Percentiles rank a stretch among this genome's conserved stretches.
Evolutionary conservation across 2,888 invertebrate genomes (phyloP).

Genomic region (Caenorhabditis sp.): DNA sequence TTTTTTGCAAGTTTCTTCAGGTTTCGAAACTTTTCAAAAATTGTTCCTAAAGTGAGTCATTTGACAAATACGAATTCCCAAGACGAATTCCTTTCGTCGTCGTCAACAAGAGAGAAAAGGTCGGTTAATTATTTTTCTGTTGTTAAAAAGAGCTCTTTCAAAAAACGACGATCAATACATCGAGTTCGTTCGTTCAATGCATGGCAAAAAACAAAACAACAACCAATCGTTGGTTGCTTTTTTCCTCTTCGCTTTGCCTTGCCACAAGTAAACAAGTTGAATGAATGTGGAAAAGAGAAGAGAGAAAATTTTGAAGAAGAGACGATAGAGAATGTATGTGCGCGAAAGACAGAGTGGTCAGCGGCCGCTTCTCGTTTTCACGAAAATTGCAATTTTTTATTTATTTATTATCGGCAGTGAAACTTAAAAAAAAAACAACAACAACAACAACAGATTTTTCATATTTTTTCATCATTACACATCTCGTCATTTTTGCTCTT

Average conservation of each 20-base stretch:
- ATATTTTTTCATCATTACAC: no score
- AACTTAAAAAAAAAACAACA: not conserved
- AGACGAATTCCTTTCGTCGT: not conserved
- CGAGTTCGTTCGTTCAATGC: not conserved
- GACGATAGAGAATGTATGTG: constrained; percentile 8
- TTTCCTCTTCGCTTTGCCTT: constrained; percentile 12
- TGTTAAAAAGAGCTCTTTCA: not conserved
- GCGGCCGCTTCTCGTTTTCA: not conserved
- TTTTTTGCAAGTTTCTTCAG: not conserved
- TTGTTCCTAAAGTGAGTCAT: not conserved
- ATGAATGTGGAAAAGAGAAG: constrained; percentile 7
- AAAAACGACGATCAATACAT: not conserved
- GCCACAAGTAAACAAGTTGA: constrained; percentile 29
- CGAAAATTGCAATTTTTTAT: constrained; percentile 12
- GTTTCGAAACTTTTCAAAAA: not conserved
- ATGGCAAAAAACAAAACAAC: not conserved
- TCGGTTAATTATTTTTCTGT: not conserved
- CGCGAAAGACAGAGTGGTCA: constrained; percentile 10
- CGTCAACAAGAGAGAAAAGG: not conserved
- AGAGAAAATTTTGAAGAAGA: constrained; percentile 10
- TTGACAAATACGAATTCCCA: not conserved
- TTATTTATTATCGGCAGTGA: constrained; percentile 14
- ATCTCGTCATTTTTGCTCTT: no score
- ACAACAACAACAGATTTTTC: no score
- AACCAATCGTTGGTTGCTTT: not conserved